Evolutionary conservation across 2,888 invertebrate species (phyloP).

Genomic region (Himalopsyche tibetana): DNA sequence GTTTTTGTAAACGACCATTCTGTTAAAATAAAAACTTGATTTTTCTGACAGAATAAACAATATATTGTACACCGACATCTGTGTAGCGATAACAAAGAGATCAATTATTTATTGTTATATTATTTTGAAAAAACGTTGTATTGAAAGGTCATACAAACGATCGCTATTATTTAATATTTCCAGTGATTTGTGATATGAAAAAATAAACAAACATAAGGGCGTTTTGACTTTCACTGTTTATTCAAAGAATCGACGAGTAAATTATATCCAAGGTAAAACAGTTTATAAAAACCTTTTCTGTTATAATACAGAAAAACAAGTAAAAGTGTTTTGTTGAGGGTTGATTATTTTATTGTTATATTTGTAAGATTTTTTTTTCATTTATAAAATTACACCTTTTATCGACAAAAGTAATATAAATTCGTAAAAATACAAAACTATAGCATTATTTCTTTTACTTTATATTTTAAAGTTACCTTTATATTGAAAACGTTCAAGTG

Average conservation of each 20-base stretch:
- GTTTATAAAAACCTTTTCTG: background rate
- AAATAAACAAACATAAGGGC: conserved; percentile 9
- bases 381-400: too few species aligned
- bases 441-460: too few species aligned
- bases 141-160: conserved; percentile 4
- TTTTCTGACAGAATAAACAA: background rate
- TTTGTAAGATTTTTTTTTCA: too few species aligned
- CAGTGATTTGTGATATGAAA: conserved; percentile 11
- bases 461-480: too few species aligned
- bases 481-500: too few species aligned
- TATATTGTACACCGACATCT: conserved; percentile 1
- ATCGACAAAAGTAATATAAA: too few species aligned
- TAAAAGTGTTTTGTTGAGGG: conserved; percentile 13
- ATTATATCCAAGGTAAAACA: conserved; percentile 3
- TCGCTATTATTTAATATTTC: background rate
- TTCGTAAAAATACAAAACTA: too few species aligned
- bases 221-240: conserved; percentile 31
- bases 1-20: background rate
- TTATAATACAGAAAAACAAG: background rate
- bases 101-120: conserved; percentile 32
- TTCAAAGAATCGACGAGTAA: background rate
- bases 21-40: conserved; percentile 3
- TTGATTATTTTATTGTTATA: too few species aligned
- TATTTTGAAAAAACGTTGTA: background rate
- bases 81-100: conserved; percentile 14